These are phyloP conservation scores for Ciconia stormi DNA, from an alignment of 2,113 vertebrate genomes.

Conservation along the genomic window DNA sequence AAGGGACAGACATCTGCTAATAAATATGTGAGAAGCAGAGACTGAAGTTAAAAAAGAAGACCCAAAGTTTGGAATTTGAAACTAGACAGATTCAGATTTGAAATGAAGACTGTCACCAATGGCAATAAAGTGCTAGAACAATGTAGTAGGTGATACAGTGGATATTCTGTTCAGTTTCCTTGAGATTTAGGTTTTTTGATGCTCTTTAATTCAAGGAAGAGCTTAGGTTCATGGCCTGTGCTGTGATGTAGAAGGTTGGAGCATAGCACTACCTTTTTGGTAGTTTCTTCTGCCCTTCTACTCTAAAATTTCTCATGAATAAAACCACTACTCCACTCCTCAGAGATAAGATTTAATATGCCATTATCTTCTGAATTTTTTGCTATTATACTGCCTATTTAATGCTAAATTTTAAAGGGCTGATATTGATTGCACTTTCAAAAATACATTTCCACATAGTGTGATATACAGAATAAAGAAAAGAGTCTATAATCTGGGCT, in stretches of 20 bases:
- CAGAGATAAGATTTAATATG: neutral
- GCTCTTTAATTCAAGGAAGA: neutral
- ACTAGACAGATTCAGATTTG: neutral
- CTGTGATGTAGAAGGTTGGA: neutral
- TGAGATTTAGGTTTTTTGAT: neutral
- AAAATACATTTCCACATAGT: neutral
- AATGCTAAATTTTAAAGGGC: neutral
- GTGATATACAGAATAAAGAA: neutral
- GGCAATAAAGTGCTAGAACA: neutral
- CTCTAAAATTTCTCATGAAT: neutral
- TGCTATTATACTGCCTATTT: neutral
- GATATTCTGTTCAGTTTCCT: neutral
- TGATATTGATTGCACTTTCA: neutral
- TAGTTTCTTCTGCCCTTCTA: neutral
- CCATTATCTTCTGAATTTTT: neutral
- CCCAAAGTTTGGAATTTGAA: neutral
- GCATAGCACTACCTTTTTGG: neutral
- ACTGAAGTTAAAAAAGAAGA: neutral
- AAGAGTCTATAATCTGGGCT: neutral
- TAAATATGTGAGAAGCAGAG: neutral
- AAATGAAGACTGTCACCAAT: neutral
- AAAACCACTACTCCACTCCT: neutral
- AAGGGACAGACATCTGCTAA: neutral
- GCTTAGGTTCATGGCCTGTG: neutral
- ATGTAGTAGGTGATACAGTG: accelerated